Percentiles rank a stretch among this genome's conserved stretches.
Conservation (phyloP, 2,113 vertebrate species). For the Scolopax mira region DNA sequence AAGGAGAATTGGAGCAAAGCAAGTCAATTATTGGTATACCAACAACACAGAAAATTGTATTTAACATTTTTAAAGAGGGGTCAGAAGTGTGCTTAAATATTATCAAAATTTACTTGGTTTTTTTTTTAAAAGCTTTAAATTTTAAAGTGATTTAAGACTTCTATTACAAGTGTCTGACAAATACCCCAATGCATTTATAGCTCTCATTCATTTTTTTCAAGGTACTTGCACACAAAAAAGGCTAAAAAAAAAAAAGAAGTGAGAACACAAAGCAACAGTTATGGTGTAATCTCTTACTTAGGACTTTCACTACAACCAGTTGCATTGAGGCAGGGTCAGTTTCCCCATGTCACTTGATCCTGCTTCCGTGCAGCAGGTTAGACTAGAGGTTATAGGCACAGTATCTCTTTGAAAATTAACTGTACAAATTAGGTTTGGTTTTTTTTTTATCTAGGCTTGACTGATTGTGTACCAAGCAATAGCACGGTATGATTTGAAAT, state of each 20-base stretch:
- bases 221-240: background rate
- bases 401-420: background rate
- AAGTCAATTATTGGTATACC: background rate
- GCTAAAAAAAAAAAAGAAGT: background rate
- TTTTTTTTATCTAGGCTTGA: background rate
- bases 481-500: background rate
- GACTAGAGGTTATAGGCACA: background rate
- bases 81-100: background rate
- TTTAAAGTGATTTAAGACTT: background rate
- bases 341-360: background rate
- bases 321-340: background rate
- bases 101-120: background rate
- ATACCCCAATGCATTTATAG: background rate
- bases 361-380: background rate
- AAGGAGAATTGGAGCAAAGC: background rate
- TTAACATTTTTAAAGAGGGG: background rate
- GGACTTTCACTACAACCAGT: background rate
- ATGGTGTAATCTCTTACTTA: background rate
- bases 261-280: background rate
- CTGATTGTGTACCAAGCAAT: background rate
- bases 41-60: background rate
- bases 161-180: background rate
- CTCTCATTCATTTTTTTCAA: background rate
- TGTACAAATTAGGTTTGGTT: background rate
- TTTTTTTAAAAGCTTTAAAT: background rate